Base-by-base conservation (phyloP, 1,140 invertebrate species). In the Drosophila bocqueti region DNA sequence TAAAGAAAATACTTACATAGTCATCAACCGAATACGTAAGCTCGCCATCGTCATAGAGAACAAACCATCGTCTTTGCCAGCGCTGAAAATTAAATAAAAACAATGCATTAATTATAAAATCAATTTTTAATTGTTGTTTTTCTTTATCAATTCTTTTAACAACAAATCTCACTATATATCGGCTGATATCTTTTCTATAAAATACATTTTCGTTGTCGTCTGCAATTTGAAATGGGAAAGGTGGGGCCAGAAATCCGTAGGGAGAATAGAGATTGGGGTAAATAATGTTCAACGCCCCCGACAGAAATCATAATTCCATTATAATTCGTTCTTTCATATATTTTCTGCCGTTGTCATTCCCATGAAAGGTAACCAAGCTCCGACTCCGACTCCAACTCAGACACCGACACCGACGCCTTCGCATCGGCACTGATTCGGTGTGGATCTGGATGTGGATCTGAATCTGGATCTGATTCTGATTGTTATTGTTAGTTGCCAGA, bases 11-110 rank as follows among this genome's bases (percentile, higher is more conserved):
- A 97, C 97, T 98, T 94, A 99, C 98, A 94, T 98, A 97, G 94
- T 99, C 98, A 94, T 99, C 98, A 81, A 99, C 95, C 5, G 98
- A 98, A 93, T 98, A 99, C 49, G 97, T 98, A 15, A 99, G 94
- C 93, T 99, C 98, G 40, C 98, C 98, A 93, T 99, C 98, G 94
- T 99, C 98, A 94, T 98, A 99, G 9, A 99, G 94, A n/a, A 98
- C 96, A 94, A 99, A 99, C 96, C 98, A 99, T 91, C 98, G 94
- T 92, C 98, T 94, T 93, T 99, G 98, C 98, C 98, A 99, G 95
- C 98, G 95, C 97, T 99, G 95, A 97, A 92, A 94, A 94, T 93
- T 65, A 84, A 85, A 47, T 10, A 83, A 83, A 85, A 40, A 4
- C 71, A 68, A 79, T n/a, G 1, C 24, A 43, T 34, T 18, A 62